A percentile compares a stretch with the other conserved stretches of the same genome.
These are phyloP conservation scores for Ataeniobius toweri DNA, from an alignment of 2,797 vertebrate species.

Conservation along the genomic window DNA sequence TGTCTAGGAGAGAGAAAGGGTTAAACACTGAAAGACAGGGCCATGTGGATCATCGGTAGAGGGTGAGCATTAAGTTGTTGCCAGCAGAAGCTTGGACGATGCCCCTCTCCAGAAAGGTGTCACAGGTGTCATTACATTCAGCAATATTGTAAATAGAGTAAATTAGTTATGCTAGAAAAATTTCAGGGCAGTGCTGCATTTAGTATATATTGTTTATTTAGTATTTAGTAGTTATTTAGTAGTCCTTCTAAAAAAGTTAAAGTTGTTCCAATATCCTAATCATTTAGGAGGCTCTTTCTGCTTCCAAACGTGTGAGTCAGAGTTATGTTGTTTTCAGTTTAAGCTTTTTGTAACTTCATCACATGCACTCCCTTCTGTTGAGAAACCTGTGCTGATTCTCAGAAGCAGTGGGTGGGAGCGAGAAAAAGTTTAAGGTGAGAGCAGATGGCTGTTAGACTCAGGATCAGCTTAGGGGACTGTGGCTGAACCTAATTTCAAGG, in stretches of 20 bases:
- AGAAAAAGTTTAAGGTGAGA: constrained; percentile 66
- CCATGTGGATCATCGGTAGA: too few relatives aligned
- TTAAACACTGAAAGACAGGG: too few relatives aligned
- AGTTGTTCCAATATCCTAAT: background rate
- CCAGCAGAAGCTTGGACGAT: too few relatives aligned
- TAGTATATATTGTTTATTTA: constrained; percentile 4
- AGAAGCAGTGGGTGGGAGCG: constrained; percentile 37
- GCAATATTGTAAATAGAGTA: constrained; percentile 2
- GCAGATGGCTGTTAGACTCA: constrained; percentile 37
- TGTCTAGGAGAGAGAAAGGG: too few relatives aligned
- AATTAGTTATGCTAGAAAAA: background rate
- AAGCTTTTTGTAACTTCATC: constrained; percentile 17
- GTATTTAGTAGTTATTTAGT: background rate
- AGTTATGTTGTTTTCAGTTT: constrained; percentile 39
- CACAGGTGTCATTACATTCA: constrained; percentile 9
- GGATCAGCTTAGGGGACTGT: constrained; percentile 44
- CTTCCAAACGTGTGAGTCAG: constrained; percentile 24
- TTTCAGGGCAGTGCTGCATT: background rate
- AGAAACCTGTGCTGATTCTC: constrained; percentile 40
- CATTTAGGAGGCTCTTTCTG: constrained; percentile 4
- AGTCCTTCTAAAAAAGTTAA: background rate
- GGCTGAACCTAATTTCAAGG: constrained; percentile 61
- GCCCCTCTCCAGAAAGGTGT: too few relatives aligned
- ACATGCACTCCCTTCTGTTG: constrained; percentile 30
- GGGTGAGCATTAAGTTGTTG: too few relatives aligned